Evolutionary conservation across 2,888 invertebrate species (phyloP).

Genomic region (Rhopalosiphum nymphaeae): DNA sequence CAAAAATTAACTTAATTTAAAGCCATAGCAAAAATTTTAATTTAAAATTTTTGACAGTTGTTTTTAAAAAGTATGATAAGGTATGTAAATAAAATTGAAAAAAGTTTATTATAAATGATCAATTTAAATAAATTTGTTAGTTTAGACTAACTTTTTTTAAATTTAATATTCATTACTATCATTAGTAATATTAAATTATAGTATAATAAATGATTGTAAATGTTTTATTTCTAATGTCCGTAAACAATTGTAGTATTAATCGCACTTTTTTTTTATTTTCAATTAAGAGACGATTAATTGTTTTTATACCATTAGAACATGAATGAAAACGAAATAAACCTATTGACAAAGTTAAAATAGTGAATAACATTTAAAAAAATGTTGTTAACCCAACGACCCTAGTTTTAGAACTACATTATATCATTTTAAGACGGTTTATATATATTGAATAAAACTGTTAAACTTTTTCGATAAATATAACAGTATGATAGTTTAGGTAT

Average conservation of each 20-base stretch:
- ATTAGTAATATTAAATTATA: neutral
- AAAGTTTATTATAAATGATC: neutral
- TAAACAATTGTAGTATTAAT: neutral
- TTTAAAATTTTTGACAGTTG: neutral
- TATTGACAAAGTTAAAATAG: neutral
- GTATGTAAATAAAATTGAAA: neutral
- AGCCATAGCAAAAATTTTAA: neutral
- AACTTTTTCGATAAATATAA: neutral
- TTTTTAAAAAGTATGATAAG: neutral
- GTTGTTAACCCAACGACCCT: neutral
- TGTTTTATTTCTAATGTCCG: neutral
- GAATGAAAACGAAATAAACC: neutral
- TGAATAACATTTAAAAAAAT: neutral
- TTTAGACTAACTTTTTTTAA: neutral
- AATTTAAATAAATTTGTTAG: neutral
- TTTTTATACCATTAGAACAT: neutral
- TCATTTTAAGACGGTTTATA: neutral
- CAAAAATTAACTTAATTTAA: slow-evolving; percentile 40
- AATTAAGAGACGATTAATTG: neutral
- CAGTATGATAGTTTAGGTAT: neutral
- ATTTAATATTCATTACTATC: neutral
- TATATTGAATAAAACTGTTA: neutral
- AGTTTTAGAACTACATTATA: neutral
- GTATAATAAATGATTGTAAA: neutral
- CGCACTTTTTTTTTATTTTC: neutral